Evolutionary conservation across 2,113 vertebrate species (phyloP), one percentile per base, ranked within the genome.

Genomic region (Oenanthe melanoleuca): DNA sequence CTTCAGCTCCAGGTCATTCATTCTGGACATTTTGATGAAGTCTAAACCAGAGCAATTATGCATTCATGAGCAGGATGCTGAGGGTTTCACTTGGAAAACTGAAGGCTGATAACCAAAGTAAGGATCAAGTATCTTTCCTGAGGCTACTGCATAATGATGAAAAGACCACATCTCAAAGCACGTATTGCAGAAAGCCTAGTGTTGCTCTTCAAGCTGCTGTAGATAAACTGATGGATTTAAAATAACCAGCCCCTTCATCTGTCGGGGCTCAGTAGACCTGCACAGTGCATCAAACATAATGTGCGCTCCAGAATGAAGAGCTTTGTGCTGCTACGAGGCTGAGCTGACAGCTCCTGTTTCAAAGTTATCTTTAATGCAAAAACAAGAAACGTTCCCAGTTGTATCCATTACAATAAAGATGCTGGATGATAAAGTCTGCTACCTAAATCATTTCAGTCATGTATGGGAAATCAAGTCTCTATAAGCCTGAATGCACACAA

Each of bases 1-100:
- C 77, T 89, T 81, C 64, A 88, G 67, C 40, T 88, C 72, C 72
- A 63, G 85, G 79, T 94, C 88, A 90, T 53, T 95, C 91, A 91
- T 93, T 91, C 77, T 14, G 25, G 89, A 88, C 63, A 34, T 66
- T 84, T 65, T 96, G 73, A 91, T 74, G 80, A 95, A 91, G 89
- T 37, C 53, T 93, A 89, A 95, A 89, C 77, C 70, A 44, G 72
- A 73, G 86, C 61, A 84, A 86, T 95, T 93, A 94, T 53, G 61
- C 77, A 77, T 96, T 95, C 83, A 96, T 91, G 86, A 96, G 84
- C 73, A 92, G 85, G 91, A 96, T 91, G 82, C 93, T 75, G 87
- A 95, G 69, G 71, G 96, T 96, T 96, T 93, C 85, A 59, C 94
- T 96, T 89, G 96, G 84, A 95, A 97, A 92, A 86, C 80, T 57